phyloP scores from a whole-genome alignment of 2,797 vertebrate genomes.

The Tenualosa ilisha region DNA sequence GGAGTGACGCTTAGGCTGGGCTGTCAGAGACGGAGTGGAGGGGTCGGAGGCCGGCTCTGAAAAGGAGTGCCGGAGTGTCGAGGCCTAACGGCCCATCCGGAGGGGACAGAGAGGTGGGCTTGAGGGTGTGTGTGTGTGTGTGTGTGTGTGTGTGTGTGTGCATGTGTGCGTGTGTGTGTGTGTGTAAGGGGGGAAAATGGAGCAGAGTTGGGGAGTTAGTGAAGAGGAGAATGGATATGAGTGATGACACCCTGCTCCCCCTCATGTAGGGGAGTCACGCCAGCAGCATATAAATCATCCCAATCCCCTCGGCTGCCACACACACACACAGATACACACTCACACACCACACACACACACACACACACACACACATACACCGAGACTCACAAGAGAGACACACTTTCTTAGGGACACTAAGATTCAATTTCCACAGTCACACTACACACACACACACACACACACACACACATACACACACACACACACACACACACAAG shows the following conservation, averaged over 20 bases:
- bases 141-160: constrained; percentile 15
- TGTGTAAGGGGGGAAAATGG: not conserved
- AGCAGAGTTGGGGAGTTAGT: constrained; percentile 24
- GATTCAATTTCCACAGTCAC: not conserved
- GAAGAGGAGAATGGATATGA: constrained; percentile 51
- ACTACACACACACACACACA: not conserved
- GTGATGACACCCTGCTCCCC: constrained; percentile 61
- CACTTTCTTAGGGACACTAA: not conserved
- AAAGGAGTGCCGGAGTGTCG: not conserved
- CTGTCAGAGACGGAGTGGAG: constrained; percentile 2
- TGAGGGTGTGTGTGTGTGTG: not conserved
- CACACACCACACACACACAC: constrained; percentile 43
- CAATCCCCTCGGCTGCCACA: constrained; percentile 63
- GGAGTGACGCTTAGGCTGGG: not conserved
- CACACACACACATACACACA: constrained; percentile 3
- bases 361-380: constrained; percentile 28
- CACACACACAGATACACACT: constrained; percentile 27
- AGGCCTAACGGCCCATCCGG: not conserved
- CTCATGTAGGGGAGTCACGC: constrained; percentile 62
- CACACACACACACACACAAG: not conserved
- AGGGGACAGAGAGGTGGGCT: constrained; percentile 11
- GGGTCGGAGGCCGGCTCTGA: not conserved
- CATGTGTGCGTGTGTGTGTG: not conserved
- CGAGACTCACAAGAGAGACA: not conserved
- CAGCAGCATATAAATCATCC: constrained; percentile 69